Evolutionary conservation across 2,797 vertebrate genomes (phyloP).

Genomic region (Australoheros facetus): DNA sequence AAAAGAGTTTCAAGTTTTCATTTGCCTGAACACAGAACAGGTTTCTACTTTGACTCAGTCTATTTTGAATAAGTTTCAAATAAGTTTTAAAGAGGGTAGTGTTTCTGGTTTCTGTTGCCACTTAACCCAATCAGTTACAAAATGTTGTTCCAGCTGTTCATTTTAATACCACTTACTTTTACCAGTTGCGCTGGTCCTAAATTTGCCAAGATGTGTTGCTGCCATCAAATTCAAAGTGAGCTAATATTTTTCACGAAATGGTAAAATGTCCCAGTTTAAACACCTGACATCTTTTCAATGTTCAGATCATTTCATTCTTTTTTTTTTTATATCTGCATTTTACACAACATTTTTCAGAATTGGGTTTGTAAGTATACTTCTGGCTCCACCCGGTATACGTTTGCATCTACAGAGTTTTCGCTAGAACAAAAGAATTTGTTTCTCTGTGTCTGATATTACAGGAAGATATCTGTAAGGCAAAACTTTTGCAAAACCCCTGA

Average conservation of each 20-base stretch:
- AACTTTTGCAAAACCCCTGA: slow-evolving; percentile 35
- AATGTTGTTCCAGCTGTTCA: background rate
- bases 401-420: slow-evolving; percentile 28
- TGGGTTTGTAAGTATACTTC: background rate
- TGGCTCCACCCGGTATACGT: slow-evolving; percentile 45
- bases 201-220: background rate
- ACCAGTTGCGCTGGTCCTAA: background rate
- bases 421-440: slow-evolving; percentile 20
- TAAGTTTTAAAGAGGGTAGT: too few species aligned
- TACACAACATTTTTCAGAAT: background rate
- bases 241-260: background rate
- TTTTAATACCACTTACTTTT: background rate
- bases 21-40: too few species aligned
- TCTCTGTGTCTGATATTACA: slow-evolving; percentile 33
- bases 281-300: background rate
- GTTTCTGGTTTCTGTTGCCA: too few species aligned
- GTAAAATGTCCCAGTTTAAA: background rate
- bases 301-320: background rate
- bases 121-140: too few species aligned
- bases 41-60: too few species aligned
- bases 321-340: background rate
- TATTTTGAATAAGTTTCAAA: too few species aligned
- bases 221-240: background rate
- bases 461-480: slow-evolving; percentile 22
- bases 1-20: too few species aligned